Evolutionary conservation across 1,140 invertebrate genomes (phyloP).

Genomic region (Dendroctonus valens): DNA sequence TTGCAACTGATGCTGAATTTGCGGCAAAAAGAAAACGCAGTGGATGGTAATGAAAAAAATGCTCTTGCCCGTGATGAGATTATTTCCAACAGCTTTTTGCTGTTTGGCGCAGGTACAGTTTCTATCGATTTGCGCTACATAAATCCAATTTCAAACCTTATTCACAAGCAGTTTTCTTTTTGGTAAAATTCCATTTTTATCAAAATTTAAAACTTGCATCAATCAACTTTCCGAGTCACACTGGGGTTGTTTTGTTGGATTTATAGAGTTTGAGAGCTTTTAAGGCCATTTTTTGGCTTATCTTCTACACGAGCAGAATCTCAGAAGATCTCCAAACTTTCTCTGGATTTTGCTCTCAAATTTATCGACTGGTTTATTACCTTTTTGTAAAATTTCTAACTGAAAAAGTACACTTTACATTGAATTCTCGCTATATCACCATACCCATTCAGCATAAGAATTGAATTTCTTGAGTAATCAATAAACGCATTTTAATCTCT

Average conservation of each 20-base stretch:
- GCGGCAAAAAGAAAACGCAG: conserved; percentile 12
- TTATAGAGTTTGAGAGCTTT: not conserved
- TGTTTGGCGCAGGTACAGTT: conserved; percentile 47
- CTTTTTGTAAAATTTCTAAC: too few species aligned
- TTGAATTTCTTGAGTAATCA: too few species aligned
- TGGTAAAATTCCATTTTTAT: not conserved
- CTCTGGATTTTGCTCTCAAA: too few species aligned
- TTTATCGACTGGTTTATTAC: too few species aligned
- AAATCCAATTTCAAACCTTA: not conserved
- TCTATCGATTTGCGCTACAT: not conserved
- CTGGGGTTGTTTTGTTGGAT: not conserved
- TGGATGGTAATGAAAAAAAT: not conserved
- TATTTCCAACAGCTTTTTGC: conserved; percentile 51
- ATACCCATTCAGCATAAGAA: too few species aligned
- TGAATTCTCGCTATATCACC: too few species aligned
- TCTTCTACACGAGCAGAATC: too few species aligned
- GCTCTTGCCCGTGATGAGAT: conserved; percentile 59
- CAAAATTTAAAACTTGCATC: not conserved
- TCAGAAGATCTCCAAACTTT: not conserved
- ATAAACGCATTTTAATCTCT: too few species aligned
- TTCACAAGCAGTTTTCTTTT: not conserved
- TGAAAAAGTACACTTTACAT: too few species aligned
- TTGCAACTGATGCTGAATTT: conserved; percentile 24
- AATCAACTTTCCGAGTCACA: not conserved
- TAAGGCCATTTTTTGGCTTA: too few species aligned